A percentile compares a stretch with the other conserved stretches of the same genome.
These are phyloP conservation scores for Thereva unica DNA, from an alignment of 2,888 invertebrate genomes.

Conservation along the genomic window DNA sequence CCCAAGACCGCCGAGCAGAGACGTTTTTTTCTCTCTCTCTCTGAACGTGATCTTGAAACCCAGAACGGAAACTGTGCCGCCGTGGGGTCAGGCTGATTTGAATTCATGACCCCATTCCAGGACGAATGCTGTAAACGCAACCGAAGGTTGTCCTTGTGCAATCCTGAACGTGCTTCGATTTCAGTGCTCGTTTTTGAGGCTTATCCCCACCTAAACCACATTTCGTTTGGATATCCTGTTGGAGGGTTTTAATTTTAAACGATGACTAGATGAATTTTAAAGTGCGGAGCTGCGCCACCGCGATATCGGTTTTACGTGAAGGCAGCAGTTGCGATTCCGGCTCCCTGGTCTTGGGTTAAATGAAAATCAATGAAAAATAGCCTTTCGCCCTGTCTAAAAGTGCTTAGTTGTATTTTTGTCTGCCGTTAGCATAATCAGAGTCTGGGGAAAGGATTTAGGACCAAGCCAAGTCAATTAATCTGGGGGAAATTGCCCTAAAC, in stretches of 20 bases:
- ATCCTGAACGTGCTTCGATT: constrained; percentile 23
- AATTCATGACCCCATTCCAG: constrained; percentile 21
- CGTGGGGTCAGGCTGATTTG: constrained; percentile 17
- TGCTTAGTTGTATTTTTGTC: too few species aligned
- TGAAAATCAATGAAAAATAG: too few species aligned
- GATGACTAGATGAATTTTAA: constrained; percentile 17
- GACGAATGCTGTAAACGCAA: constrained; percentile 1
- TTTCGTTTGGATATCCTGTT: constrained; percentile 18
- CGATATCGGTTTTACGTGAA: too few species aligned
- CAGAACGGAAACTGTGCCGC: constrained; percentile 21
- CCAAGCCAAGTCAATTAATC: too few species aligned
- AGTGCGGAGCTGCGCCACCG: not conserved
- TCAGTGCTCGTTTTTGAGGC: constrained; percentile 1
- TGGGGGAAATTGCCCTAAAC: too few species aligned
- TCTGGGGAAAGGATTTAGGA: too few species aligned
- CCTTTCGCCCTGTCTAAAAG: too few species aligned
- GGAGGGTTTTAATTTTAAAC: constrained; percentile 24
- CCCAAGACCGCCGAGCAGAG: not conserved
- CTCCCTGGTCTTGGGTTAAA: too few species aligned
- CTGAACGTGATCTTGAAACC: constrained; percentile 29
- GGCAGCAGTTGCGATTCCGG: too few species aligned
- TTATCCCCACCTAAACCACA: constrained; percentile 9
- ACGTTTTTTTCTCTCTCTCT: not conserved
- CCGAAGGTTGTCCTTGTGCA: constrained; percentile 4
- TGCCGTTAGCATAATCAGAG: too few species aligned